A percentile compares a stretch with the other conserved stretches of the same genome.
Conservation (phyloP, 2,888 invertebrate genomes). For the Synergus itoensis region DNA sequence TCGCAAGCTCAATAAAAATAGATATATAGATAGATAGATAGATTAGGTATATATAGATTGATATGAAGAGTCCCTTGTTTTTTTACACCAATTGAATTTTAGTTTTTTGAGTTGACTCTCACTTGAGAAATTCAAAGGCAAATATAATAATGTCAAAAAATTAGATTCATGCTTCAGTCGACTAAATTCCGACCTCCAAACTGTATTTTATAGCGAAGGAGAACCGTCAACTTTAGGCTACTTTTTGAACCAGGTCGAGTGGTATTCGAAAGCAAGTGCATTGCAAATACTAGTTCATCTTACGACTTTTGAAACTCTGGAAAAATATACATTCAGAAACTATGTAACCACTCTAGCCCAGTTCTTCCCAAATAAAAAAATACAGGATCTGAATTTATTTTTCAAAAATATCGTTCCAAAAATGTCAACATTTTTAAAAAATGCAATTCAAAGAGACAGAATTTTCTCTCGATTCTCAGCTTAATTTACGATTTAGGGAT, state of each 20-base stretch:
- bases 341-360: neutral
- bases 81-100: neutral
- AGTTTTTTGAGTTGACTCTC: neutral
- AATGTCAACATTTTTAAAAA: too few species aligned
- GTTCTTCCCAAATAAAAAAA: neutral
- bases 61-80: neutral
- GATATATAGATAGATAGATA: too few species aligned
- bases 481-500: neutral
- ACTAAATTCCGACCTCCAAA: neutral
- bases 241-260: constrained; percentile 22
- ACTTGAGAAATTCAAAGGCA: neutral
- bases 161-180: neutral
- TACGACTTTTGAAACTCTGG: neutral
- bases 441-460: too few species aligned
- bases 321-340: constrained; percentile 7
- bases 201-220: neutral
- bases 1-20: too few species aligned
- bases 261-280: constrained; percentile 17
- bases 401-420: neutral
- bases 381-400: neutral
- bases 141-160: neutral
- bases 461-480: neutral
- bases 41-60: too few species aligned
- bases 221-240: neutral
- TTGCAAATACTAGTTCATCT: constrained; percentile 10